phyloP scores from a whole-genome alignment of 2,797 vertebrate species.

The Setipinna tenuifilis region DNA sequence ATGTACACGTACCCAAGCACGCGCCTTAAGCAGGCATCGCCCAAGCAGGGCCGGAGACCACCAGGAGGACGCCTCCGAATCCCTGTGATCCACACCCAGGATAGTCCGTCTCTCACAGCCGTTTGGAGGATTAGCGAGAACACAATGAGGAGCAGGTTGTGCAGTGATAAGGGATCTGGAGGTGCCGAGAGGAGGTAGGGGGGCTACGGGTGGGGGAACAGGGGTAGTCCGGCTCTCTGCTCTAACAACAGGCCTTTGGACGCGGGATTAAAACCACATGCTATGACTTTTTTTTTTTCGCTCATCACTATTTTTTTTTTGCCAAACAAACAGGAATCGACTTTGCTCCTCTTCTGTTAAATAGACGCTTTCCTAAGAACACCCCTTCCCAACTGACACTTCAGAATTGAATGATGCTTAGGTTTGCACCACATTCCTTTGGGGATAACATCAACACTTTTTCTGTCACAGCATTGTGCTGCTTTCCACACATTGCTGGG shows the following conservation, averaged over 20 bases:
- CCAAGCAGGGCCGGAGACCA: conserved; percentile 47
- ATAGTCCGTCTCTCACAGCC: conserved; percentile 51
- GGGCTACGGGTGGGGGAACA: neutral
- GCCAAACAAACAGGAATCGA: neutral
- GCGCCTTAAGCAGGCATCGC: conserved; percentile 28
- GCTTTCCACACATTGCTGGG: neutral
- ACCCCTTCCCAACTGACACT: neutral
- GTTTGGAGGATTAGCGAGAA: conserved; percentile 62
- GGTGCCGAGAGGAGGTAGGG: neutral
- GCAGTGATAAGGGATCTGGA: conserved; percentile 15
- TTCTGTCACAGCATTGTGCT: neutral
- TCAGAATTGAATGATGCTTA: neutral
- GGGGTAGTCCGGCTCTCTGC: neutral
- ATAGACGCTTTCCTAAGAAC: neutral
- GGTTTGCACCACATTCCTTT: neutral
- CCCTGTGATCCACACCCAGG: conserved; percentile 63
- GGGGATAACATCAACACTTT: neutral
- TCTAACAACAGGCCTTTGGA: no score
- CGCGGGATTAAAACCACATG: neutral
- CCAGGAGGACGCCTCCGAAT: neutral
- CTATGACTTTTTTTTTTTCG: neutral
- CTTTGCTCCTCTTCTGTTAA: neutral
- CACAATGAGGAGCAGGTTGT: conserved; percentile 46
- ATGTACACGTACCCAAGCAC: conserved; percentile 2
- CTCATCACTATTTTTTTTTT: neutral